These are phyloP conservation scores for Pinctada fucata DNA, from an alignment of 2,888 invertebrate genomes.

Conservation along the genomic window DNA sequence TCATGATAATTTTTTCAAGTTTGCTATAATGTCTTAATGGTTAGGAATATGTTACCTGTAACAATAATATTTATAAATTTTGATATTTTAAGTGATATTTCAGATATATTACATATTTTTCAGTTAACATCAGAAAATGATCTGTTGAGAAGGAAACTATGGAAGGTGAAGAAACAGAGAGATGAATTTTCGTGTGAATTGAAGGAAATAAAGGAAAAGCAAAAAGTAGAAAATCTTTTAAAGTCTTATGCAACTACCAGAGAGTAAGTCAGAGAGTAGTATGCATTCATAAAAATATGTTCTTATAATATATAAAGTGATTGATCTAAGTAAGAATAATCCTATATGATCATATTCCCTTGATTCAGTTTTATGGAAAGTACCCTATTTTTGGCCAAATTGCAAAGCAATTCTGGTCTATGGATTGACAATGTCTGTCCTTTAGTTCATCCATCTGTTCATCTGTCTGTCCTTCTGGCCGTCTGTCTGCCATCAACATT, in stretches of 20 bases:
- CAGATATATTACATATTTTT: constrained; percentile 18
- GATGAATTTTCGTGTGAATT: constrained; percentile 55
- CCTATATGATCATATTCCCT: too few species aligned
- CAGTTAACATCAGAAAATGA: constrained; percentile 65
- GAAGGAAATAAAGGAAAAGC: constrained; percentile 50
- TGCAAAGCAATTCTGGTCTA: too few species aligned
- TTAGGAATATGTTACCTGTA: too few species aligned
- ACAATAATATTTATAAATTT: too few species aligned
- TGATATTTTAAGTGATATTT: not conserved
- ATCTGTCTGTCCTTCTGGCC: too few species aligned
- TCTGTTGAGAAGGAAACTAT: constrained; percentile 56
- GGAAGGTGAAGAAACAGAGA: constrained; percentile 56
- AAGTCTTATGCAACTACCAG: constrained; percentile 60
- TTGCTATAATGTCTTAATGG: too few species aligned
- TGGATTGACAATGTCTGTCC: too few species aligned
- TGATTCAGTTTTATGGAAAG: too few species aligned
- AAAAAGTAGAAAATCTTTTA: constrained; percentile 52
- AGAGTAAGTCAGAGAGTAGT: constrained; percentile 50
- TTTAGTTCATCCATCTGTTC: too few species aligned
- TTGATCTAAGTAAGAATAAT: too few species aligned
- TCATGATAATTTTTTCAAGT: not conserved
- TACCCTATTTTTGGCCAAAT: too few species aligned
- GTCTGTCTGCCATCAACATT: too few species aligned
- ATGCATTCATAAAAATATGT: not conserved
- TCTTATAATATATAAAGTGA: not conserved